Percentiles rank a stretch among this genome's conserved stretches.
Conservation (phyloP, 2,888 invertebrate species). For the Psylliodes chrysocephalus region DNA sequence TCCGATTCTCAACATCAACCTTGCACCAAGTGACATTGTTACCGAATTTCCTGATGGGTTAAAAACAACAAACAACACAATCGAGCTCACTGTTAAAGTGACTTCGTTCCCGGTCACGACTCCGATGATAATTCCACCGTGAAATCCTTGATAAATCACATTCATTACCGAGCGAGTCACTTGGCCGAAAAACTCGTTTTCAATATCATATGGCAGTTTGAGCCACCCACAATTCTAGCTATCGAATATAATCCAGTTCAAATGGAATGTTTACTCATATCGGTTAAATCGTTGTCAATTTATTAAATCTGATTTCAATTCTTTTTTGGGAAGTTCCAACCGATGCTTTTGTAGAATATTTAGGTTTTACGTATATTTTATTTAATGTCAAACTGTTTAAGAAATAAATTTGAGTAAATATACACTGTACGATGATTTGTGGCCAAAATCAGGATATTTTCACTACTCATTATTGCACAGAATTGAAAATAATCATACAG, state of each 20-base stretch:
- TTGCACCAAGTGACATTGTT: constrained; percentile 25
- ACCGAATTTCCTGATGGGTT: constrained; percentile 30
- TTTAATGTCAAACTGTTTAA: too few species aligned
- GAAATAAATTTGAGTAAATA: too few species aligned
- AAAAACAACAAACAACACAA: constrained; percentile 21
- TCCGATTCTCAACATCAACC: constrained; percentile 24
- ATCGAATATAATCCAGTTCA: neutral
- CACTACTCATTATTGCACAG: too few species aligned
- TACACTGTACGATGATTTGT: too few species aligned
- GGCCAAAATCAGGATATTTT: too few species aligned
- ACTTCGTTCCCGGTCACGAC: constrained; percentile 23
- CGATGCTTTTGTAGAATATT: too few species aligned
- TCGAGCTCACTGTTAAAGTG: constrained; percentile 1
- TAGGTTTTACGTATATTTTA: too few species aligned
- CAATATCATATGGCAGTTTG: constrained; percentile 22
- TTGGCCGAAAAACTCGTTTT: constrained; percentile 26
- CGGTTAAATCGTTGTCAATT: too few species aligned
- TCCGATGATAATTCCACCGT: constrained; percentile 20
- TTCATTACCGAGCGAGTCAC: constrained; percentile 23
- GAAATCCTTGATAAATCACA: constrained; percentile 29
- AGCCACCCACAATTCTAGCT: constrained; percentile 22
- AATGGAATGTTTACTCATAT: constrained; percentile 12
- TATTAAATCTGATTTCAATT: too few species aligned
- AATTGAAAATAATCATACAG: too few species aligned
- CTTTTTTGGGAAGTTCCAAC: too few species aligned